A percentile compares a stretch with the other conserved stretches of the same genome.
Conservation (phyloP, 2,888 invertebrate species). For the Tenthredo livida region DNA sequence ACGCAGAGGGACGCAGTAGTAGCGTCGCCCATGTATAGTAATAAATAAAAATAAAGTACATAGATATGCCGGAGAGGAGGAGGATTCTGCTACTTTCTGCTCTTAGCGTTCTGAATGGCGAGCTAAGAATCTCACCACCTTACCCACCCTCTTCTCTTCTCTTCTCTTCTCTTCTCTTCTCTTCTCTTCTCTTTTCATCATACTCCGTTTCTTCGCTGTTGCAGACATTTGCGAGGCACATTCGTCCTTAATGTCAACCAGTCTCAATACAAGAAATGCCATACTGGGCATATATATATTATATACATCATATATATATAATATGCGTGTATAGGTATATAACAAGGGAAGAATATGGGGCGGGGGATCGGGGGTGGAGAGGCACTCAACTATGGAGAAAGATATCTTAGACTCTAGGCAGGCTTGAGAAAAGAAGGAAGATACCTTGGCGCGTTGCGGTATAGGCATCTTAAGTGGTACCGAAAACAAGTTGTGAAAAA, state of each 20-base stretch:
- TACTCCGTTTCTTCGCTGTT: background rate
- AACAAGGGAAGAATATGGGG: background rate
- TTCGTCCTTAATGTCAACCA: conserved; percentile 65
- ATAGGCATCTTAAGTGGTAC: conserved; percentile 39
- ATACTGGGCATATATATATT: background rate
- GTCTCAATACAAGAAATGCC: conserved; percentile 64
- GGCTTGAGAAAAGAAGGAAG: background rate
- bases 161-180: background rate
- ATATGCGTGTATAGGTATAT: background rate
- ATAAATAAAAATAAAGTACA: conserved; percentile 41
- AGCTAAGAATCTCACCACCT: conserved; percentile 64
- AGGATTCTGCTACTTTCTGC: conserved; percentile 61
- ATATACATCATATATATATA: too few relatives aligned
- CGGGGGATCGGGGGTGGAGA: background rate
- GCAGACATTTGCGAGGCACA: conserved; percentile 52
- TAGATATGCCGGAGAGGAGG: background rate
- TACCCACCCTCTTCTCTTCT: background rate
- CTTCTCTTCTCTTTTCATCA: background rate
- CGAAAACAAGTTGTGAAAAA: conserved; percentile 56
- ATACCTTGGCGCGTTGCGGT: background rate
- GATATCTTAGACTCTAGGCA: conserved; percentile 25
- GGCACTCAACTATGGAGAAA: conserved; percentile 35
- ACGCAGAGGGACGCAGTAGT: background rate
- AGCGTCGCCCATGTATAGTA: conserved; percentile 2
- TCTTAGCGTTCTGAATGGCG: conserved; percentile 63